Evolutionary conservation across 2,888 invertebrate species (phyloP), one percentile per base, ranked within the genome.

Genomic region (Hipparchia semele): DNA sequence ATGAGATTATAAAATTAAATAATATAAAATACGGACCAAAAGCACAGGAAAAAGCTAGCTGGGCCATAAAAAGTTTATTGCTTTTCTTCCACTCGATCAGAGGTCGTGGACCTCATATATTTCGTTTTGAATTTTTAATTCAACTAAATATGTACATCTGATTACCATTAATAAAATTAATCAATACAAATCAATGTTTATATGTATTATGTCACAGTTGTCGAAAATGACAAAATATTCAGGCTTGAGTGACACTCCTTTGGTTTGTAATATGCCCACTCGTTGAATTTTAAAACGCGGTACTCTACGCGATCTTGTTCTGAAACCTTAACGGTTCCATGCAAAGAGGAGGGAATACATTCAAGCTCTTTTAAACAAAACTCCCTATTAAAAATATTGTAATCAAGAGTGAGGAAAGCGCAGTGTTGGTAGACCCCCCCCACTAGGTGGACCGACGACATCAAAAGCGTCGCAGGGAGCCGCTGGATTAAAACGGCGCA

Each of bases 41-140:
- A 23, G 80, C 79, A 80, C 81, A 85, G 83, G 83, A 80, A 86
- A 86, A 85, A 80, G 83, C 84, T 83, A 83, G 85, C 85, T 81
- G 82, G 82, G 82, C 87, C 84, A 90, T 91, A 90, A 91, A 89
- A 85, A 80, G 79, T 90, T 90, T 91, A 92, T 91, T 82, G 84
- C 90, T 87, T 89, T 88, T 89, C 89, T 88, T 89, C 89, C 88
- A 90, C 88, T 90, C 88, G 83, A 82, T 81, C 82, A 76, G 80
- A 85, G 90, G 87, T 90, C 88, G 80, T 79, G 80, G 84, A 87
- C 86, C 88, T 84, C 86, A 86, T 90, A 87, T 82, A 70, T 65
- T 66, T 70, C 51, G 51, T 33, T 72, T 75, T 68, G 58, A 73
- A 68, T 72, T 72, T 73, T 72, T 71, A 74, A 74, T 70, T 72